Percentiles rank a stretch among this genome's conserved stretches.
Evolutionary conservation across 2,888 invertebrate species (phyloP).

Genomic region (Periphyllus acericola): DNA sequence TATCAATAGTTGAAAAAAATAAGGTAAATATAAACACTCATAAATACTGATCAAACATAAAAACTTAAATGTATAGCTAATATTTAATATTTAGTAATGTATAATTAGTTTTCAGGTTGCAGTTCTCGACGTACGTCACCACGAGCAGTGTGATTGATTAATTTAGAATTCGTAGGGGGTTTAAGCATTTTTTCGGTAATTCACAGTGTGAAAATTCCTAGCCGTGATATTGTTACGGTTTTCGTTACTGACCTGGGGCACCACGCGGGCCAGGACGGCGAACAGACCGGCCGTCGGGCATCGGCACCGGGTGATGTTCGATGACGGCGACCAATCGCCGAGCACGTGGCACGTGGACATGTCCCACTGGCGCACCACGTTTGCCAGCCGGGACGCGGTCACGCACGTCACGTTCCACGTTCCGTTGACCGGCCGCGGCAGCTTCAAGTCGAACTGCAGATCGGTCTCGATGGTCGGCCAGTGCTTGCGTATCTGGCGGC

Average conservation of each 20-base stretch:
- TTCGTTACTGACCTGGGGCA: constrained; percentile 60
- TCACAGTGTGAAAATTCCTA: no score
- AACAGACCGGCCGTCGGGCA: constrained; percentile 74
- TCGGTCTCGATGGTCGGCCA: constrained; percentile 56
- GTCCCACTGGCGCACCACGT: constrained; percentile 73
- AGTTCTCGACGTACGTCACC: no score
- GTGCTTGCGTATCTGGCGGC: constrained; percentile 26
- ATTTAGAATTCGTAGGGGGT: no score
- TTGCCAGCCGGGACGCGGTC: not conserved
- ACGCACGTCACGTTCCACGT: constrained; percentile 63
- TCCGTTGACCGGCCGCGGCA: constrained; percentile 74
- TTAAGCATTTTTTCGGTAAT: no score
- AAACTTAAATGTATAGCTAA: no score
- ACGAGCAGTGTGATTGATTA: no score
- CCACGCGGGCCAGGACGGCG: constrained; percentile 66
- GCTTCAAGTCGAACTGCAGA: constrained; percentile 66
- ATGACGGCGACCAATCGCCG: constrained; percentile 32
- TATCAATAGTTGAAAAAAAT: no score
- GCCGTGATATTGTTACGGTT: no score
- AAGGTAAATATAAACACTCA: no score
- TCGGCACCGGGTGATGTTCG: constrained; percentile 56
- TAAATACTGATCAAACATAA: no score
- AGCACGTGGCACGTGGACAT: constrained; percentile 70
- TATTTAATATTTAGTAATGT: no score
- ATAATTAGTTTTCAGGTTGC: no score